Base-by-base conservation (phyloP, 2,888 invertebrate species). In the Eulithis testata region DNA sequence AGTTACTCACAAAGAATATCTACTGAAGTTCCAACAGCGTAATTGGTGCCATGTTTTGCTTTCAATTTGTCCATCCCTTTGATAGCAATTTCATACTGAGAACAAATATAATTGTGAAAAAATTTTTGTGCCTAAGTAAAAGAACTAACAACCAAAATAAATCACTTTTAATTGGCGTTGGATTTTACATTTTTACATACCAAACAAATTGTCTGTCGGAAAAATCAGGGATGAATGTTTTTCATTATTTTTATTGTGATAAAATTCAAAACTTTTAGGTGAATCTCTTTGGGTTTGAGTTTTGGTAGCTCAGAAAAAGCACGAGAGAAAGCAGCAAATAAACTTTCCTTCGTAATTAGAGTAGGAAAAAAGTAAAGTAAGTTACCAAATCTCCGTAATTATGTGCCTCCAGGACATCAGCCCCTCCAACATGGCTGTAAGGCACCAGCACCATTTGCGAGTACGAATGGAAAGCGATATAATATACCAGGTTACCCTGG, bases 401-500 rank as follows among this genome's bases (percentile, higher is more conserved):
- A 1, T 80, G 80, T 4, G 83, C 81, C 6, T 77, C 70, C 11
- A 85, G 64, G 0, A 80, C 80, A 36, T 76, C 69, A 14, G 71
- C 64, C 0, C 76, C 79, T 4, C 65, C 68, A 0, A 87, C 75
- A 69, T 93, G 87, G 52, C 94, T 94, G 76, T 89, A 94, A 0
- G 94, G 94, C 8, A 94, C 81, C 7, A 94, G 69, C 1, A 94
- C 79, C 72, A 93, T 79, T 70, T 95, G 95, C 0, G 94, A 91
- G 77, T 88, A 95, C 0, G 94, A 94, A 76, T 95, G 95, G 71
- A 95, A 90, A 0, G 94, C 90, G 7, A 94, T 80, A 74, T 94
- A 95, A 65, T 93, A 92, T 0, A 92, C 75, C 21, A 92, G 66
- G 0, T 80, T 70, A 1, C 87, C 86, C 64, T 80, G 66, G 0